These are phyloP conservation scores for Dynastes tityus DNA, from an alignment of 2,888 invertebrate species.

Conservation along the genomic window DNA sequence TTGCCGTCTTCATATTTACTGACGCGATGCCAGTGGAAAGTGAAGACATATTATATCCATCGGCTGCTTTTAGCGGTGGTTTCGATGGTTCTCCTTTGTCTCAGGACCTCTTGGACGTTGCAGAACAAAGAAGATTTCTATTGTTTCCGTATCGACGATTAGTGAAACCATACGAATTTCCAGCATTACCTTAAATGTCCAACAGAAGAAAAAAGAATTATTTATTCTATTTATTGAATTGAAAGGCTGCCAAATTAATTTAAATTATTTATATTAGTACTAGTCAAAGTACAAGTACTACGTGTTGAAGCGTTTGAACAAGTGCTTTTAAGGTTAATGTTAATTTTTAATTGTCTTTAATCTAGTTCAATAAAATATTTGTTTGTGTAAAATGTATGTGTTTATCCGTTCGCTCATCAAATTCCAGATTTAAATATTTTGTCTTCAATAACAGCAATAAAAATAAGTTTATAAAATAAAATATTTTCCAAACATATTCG, in stretches of 20 bases:
- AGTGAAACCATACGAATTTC: slow-evolving; percentile 20
- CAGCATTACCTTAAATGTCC: slow-evolving; percentile 12
- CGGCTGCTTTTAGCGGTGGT: background rate
- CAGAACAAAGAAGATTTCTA: slow-evolving; percentile 24
- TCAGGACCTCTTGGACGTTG: slow-evolving; percentile 9
- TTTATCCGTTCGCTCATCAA: no score
- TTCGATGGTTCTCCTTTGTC: background rate
- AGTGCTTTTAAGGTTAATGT: no score
- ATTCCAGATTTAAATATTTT: no score
- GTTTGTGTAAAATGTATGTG: no score
- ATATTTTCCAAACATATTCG: no score
- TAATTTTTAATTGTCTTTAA: no score
- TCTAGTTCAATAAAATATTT: no score
- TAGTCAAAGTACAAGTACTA: slow-evolving; percentile 10
- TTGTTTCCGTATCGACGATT: slow-evolving; percentile 17
- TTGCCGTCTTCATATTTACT: background rate
- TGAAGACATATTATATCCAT: background rate
- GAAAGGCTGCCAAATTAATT: slow-evolving; percentile 5
- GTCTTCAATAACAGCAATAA: no score
- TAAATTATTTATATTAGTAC: slow-evolving; percentile 14
- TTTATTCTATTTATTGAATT: slow-evolving; percentile 27
- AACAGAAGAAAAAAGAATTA: background rate
- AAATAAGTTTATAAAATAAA: no score
- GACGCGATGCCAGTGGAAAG: background rate
- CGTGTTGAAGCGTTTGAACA: no score